These are phyloP conservation scores for Ramphastos sulfuratus DNA, from an alignment of 2,113 vertebrate species.

Conservation along the genomic window DNA sequence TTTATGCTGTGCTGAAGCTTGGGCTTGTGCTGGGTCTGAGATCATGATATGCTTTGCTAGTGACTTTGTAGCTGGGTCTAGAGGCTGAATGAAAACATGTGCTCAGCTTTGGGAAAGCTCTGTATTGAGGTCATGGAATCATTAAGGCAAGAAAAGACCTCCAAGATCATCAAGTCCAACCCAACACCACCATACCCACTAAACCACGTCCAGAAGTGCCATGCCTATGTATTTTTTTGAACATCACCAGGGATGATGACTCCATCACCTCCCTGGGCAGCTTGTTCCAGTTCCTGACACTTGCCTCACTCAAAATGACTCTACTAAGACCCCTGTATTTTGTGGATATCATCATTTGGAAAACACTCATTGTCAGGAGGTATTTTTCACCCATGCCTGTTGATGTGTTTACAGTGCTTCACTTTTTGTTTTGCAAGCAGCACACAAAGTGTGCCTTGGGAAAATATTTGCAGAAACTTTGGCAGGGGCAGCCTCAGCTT, in stretches of 20 bases:
- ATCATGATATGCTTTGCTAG: not conserved
- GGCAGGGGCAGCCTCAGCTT: slow-evolving; percentile 57
- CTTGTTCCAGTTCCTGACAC: no score
- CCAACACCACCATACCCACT: not conserved
- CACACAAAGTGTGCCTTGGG: not conserved
- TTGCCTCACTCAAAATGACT: not conserved
- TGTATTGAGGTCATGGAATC: not conserved
- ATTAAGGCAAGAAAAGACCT: not conserved
- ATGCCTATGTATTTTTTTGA: no score
- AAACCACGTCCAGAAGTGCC: no score
- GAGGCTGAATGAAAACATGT: not conserved
- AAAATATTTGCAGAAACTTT: slow-evolving; percentile 45
- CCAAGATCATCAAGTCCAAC: not conserved
- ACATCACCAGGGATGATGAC: no score
- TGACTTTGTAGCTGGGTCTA: not conserved
- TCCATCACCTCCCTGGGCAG: no score
- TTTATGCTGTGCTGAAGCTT: not conserved
- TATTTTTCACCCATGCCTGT: accelerated
- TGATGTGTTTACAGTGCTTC: not conserved
- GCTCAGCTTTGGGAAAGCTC: not conserved
- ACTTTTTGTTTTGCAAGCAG: not conserved
- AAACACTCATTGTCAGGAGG: not conserved
- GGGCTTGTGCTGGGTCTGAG: not conserved
- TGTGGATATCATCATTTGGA: not conserved
- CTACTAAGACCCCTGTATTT: not conserved